These are phyloP conservation scores for Saguinus midas DNA, from an alignment of 2,113 vertebrate species.

Conservation along the genomic window DNA sequence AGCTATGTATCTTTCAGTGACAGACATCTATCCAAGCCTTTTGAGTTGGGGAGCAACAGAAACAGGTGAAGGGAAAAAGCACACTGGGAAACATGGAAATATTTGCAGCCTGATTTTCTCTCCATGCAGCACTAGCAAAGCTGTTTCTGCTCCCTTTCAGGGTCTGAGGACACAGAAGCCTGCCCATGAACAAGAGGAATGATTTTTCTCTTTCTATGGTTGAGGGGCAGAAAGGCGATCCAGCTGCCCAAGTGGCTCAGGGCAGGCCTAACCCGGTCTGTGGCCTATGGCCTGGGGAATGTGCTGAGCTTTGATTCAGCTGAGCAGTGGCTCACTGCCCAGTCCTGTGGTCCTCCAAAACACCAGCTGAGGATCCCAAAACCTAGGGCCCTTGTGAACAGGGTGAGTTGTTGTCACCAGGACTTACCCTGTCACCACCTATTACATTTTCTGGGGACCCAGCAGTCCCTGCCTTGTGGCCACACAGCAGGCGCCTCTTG, in stretches of 20 bases:
- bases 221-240: background rate
- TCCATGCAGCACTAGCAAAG: background rate
- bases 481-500: slow-evolving; percentile 34
- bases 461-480: slow-evolving; percentile 13
- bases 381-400: slow-evolving; percentile 15
- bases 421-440: slow-evolving; percentile 69
- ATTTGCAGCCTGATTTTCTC: background rate
- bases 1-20: background rate
- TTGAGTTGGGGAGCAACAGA: background rate
- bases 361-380: background rate
- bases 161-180: background rate
- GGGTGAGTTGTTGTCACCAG: slow-evolving; percentile 31
- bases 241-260: background rate
- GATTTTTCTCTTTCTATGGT: background rate
- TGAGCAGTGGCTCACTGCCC: background rate
- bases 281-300: background rate
- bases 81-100: background rate
- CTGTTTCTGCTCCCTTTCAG: background rate
- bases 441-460: slow-evolving; percentile 67
- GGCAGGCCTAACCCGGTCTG: background rate
- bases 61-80: background rate
- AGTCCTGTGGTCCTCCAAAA: background rate
- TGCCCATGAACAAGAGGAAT: background rate
- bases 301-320: slow-evolving; percentile 27
- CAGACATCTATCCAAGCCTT: background rate